Base-by-base conservation (phyloP, 2,113 vertebrate genomes). In the Naja naja region DNA sequence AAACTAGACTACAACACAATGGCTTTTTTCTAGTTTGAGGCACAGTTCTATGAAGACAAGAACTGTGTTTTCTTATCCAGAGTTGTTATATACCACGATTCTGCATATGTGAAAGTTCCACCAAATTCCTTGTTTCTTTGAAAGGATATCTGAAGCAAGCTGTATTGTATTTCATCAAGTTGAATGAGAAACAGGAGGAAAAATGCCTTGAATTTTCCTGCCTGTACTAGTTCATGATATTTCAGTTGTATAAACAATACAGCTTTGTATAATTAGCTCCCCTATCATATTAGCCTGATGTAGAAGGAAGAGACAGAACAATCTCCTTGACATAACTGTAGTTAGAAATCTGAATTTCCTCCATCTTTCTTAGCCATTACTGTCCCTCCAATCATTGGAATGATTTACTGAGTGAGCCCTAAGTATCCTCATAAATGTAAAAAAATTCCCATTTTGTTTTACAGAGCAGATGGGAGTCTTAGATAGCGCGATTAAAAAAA, bases 401-500 rank as follows among this genome's bases (percentile, higher is more conserved):
- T 89, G 88, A 92, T 96, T 96, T 95, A 96, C 81, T 74, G 81
- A 94, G 55, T 94, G 96, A 96, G 60, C 81, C 58, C 58, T 86
- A 91, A 94, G 91, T 96, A 52, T 95, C 86, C 55, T 93, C 95
- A 93, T 93, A 94, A 94, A 95, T 89, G 85, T 94, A 93, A 96
- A 92, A 56, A 60, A 81, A 81, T 1, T 58, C 30, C 87, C 88
- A 87, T 88, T 91, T 90, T 88, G 0, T 90, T 60, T 2, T n/a
- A 89, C 91, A 89, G 93, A 96, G 91, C 96, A 97, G 96, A 96
- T 96, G 94, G 96, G 95, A 95, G 89, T 20, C 93, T 95, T 96
- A 96, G 94, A 96, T 94, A 93, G 91, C 87, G 91, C 69, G 93
- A 94, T 92, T 88, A n/a, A 14, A 88, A 88, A 85, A 86, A 47